These are phyloP conservation scores for Drosophila quinaria DNA, from an alignment of 2,888 invertebrate genomes.

Conservation along the genomic window DNA sequence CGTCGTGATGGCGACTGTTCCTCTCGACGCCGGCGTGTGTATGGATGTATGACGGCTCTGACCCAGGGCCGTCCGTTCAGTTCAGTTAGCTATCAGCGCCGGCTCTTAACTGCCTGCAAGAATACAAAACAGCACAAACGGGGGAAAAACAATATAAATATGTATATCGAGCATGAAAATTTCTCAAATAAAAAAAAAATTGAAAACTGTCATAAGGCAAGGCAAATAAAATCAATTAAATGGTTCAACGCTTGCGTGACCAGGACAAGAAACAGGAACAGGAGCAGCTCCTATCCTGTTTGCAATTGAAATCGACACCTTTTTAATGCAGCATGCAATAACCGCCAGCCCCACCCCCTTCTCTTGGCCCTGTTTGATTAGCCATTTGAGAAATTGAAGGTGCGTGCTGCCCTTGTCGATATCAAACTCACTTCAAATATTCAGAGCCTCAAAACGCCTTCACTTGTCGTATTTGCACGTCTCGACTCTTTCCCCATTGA, in stretches of 20 bases:
- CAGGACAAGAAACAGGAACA: background rate
- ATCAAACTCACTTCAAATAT: constrained; percentile 32
- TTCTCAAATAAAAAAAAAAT: constrained; percentile 6
- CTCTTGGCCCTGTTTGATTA: constrained; percentile 32
- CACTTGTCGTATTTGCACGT: constrained; percentile 40
- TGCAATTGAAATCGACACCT: constrained; percentile 44
- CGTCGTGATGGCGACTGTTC: constrained; percentile 85
- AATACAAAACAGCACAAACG: background rate
- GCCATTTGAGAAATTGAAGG: constrained; percentile 63
- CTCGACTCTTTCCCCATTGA: background rate
- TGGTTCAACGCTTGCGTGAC: constrained; percentile 38
- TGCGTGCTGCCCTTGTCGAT: constrained; percentile 28
- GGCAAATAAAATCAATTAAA: constrained; percentile 31
- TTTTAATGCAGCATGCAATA: constrained; percentile 27
- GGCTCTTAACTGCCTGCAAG: constrained; percentile 24
- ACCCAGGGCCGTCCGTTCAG: constrained; percentile 39
- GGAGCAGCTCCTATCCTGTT: constrained; percentile 17
- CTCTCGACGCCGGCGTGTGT: constrained; percentile 69
- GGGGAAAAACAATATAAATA: background rate
- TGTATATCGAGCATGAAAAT: background rate
- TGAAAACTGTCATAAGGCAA: constrained; percentile 9
- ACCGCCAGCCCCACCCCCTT: background rate
- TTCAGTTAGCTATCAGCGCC: background rate
- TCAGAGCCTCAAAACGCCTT: constrained; percentile 18
- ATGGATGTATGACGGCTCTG: constrained; percentile 53